A percentile compares a stretch with the other conserved stretches of the same genome.
Evolutionary conservation across 2,888 invertebrate genomes (phyloP).

Genomic region (Digitonthophagus gazella): DNA sequence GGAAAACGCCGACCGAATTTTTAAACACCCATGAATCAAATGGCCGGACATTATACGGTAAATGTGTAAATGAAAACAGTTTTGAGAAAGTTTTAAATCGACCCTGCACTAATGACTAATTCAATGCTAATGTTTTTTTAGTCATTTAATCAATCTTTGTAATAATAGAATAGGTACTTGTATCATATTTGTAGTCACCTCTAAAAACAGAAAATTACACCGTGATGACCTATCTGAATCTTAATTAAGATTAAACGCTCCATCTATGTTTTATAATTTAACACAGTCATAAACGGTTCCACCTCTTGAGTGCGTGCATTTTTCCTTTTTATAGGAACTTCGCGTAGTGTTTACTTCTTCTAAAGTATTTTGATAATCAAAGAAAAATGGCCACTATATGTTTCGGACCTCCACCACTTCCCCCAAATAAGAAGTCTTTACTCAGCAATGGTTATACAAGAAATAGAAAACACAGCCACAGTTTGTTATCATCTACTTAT

Average conservation of each 20-base stretch:
- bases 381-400: constrained; percentile 57
- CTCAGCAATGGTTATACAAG: constrained; percentile 33
- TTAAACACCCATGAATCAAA: background rate
- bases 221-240: background rate
- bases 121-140: constrained; percentile 3
- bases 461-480: constrained; percentile 36
- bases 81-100: background rate
- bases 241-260: background rate
- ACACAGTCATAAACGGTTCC: constrained; percentile 10
- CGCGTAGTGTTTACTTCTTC: background rate
- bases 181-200: background rate
- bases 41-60: background rate
- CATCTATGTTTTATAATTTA: background rate
- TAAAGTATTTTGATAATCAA: constrained; percentile 16
- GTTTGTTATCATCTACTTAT: constrained; percentile 56
- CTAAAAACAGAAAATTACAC: constrained; percentile 3
- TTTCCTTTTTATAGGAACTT: background rate
- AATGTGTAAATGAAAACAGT: constrained; percentile 3
- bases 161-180: background rate
- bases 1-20: background rate
- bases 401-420: constrained; percentile 59
- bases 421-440: constrained; percentile 54
- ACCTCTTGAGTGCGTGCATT: constrained; percentile 1
- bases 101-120: constrained; percentile 1
- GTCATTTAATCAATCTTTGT: background rate